These are phyloP conservation scores for Drosophila rubida DNA, from an alignment of 2,888 invertebrate genomes.

Conservation along the genomic window DNA sequence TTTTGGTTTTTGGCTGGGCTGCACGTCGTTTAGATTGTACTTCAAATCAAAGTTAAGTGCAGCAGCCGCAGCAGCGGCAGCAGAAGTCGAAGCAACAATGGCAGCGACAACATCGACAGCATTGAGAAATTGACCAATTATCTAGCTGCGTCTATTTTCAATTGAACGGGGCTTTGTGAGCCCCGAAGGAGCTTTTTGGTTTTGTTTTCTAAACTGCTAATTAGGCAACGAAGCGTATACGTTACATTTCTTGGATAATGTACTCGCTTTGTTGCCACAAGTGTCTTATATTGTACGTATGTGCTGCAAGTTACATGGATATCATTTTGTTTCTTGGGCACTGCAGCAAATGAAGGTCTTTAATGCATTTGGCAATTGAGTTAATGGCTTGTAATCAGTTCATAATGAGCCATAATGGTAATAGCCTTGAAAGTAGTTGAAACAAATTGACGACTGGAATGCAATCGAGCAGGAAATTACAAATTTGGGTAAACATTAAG, in stretches of 20 bases:
- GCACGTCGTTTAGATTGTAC: conserved; percentile 59
- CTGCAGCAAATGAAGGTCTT: conserved; percentile 34
- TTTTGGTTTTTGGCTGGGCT: conserved; percentile 51
- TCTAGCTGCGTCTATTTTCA: conserved; percentile 65
- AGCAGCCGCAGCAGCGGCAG: conserved; percentile 39
- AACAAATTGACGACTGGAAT: conserved; percentile 5
- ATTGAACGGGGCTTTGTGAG: conserved; percentile 56
- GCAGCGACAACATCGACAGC: conserved; percentile 27
- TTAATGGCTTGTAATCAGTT: conserved; percentile 32
- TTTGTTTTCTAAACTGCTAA: conserved; percentile 49
- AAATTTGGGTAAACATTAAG: neutral
- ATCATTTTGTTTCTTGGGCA: conserved; percentile 22
- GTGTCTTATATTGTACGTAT: conserved; percentile 39
- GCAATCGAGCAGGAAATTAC: neutral
- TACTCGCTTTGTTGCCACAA: conserved; percentile 12
- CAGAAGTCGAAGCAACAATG: conserved; percentile 19
- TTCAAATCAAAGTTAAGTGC: conserved; percentile 79
- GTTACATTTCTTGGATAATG: conserved; percentile 16
- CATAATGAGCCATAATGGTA: conserved; percentile 6
- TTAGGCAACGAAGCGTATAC: conserved; percentile 70
- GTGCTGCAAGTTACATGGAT: conserved; percentile 30
- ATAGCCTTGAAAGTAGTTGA: conserved; percentile 38
- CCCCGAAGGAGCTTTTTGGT: conserved; percentile 31
- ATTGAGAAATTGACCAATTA: conserved; percentile 70
- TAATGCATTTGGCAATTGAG: conserved; percentile 23